Percentiles rank a stretch among this genome's conserved stretches.
Evolutionary conservation across 1,140 invertebrate genomes (phyloP).

Genomic region (Venturia canescens): DNA sequence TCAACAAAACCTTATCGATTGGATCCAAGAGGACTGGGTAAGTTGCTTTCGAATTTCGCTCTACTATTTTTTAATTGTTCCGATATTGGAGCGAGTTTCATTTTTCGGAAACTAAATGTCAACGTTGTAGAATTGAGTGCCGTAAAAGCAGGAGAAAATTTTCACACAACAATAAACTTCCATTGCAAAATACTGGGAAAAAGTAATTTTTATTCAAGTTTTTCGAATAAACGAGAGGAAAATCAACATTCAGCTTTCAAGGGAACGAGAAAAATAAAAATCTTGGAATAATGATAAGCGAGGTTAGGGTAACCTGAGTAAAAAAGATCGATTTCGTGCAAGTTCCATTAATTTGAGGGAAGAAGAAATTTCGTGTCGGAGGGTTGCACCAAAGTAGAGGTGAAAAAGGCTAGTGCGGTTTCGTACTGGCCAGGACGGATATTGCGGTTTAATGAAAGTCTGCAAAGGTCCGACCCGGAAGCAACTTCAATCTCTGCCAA

Average conservation of each 20-base stretch:
- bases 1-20: conserved; percentile 98
- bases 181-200: no score
- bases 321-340: not conserved
- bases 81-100: no score
- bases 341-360: conserved; percentile 13
- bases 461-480: conserved; percentile 21
- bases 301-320: no score
- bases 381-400: not conserved
- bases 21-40: conserved; percentile 99
- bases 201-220: no score
- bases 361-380: not conserved
- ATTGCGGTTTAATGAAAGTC: conserved; percentile 52
- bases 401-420: conserved; percentile 23
- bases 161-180: not conserved
- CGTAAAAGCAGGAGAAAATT: no score
- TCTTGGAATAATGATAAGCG: no score
- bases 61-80: not conserved
- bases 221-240: no score
- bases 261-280: not conserved
- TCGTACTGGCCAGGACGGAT: conserved; percentile 29
- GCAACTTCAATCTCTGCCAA: conserved; percentile 33
- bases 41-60: conserved; percentile 48
- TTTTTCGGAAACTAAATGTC: not conserved
- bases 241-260: no score
- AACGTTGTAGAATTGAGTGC: no score